phyloP scores from a whole-genome alignment of 2,888 invertebrate species.

The Podabrus alpinus region DNA sequence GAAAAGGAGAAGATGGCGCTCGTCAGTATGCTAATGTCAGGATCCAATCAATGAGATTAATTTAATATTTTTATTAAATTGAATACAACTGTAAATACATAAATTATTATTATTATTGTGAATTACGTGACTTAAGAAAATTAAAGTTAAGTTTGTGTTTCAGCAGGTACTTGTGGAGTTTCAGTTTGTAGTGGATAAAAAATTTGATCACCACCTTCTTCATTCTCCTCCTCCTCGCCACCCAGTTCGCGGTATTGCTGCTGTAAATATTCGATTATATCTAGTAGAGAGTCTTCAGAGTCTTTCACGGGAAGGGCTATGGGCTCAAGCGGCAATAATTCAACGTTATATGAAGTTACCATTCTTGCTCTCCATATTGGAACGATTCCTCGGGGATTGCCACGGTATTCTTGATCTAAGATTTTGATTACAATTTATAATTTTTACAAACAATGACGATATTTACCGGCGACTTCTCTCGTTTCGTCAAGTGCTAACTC shows the following conservation, averaged over 20 bases:
- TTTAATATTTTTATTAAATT: not conserved
- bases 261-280: constrained; percentile 56
- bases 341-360: constrained; percentile 68
- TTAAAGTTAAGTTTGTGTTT: not conserved
- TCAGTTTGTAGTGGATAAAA: not conserved
- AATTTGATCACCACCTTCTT: constrained; percentile 40
- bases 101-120: not conserved
- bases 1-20: constrained; percentile 92
- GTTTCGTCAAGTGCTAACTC: constrained; percentile 58
- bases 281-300: constrained; percentile 61
- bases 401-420: constrained; percentile 41
- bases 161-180: not conserved
- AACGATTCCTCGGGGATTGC: constrained; percentile 51
- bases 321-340: constrained; percentile 72
- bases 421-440: not conserved
- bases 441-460: not conserved
- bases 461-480: constrained; percentile 48
- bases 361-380: constrained; percentile 72
- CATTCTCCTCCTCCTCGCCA: constrained; percentile 48
- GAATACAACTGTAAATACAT: not conserved
- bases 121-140: not conserved
- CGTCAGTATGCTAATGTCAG: constrained; percentile 70
- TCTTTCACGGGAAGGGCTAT: constrained; percentile 68
- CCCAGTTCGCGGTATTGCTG: constrained; percentile 56
- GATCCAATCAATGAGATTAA: constrained; percentile 35